Base-by-base conservation (phyloP, 1,140 invertebrate species). In the Meteorus sp. region DNA sequence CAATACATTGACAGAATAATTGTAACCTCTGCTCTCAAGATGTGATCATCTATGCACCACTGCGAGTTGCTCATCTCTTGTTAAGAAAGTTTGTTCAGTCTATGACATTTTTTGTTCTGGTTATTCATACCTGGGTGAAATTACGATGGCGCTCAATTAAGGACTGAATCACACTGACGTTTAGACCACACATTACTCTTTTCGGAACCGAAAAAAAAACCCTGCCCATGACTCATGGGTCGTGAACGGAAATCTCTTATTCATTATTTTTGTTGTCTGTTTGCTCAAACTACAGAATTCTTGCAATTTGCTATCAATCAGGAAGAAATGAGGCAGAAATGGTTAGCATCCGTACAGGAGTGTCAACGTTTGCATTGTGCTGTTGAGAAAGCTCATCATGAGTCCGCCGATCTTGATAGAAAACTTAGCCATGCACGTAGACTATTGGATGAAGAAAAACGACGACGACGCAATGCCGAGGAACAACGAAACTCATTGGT, bases 341-440 rank as follows among this genome's bases (percentile, higher is more conserved):
- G 88, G 84, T 67, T 85, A 0, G 76, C 81, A 1, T 82, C 86
- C 7, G 86, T 88, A 37, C 80, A 84, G 37, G 89, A 92, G 68
- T 84, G 86, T 53, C 80, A 82, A 23, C 78, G 88, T 1, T 76
- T 92, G 8, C 85, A 89, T 62, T 81, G 81, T 3, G 84, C 86
- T 63, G 71, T 91, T 29, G 85, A 87, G 63, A 84, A 85, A 57
- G 80, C 85, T 4, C 82, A 88, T 29, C 78, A 82, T 33, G 87
- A 89, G 52, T 85, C 87, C 29, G 77, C 83, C 1, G 85, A 87
- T 61, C 82, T 90, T 51, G 89, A 93, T 57, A 85, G 85, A 11
- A 90, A 92, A 70, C 82, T 94, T 37, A 86, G 85, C 58, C 88
- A 91, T 70, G 89, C 89, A 1, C 84, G 91, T 45, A 87, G 86